Base-by-base conservation (phyloP, 2,113 vertebrate genomes). In the Periophthalmus modestus region DNA sequence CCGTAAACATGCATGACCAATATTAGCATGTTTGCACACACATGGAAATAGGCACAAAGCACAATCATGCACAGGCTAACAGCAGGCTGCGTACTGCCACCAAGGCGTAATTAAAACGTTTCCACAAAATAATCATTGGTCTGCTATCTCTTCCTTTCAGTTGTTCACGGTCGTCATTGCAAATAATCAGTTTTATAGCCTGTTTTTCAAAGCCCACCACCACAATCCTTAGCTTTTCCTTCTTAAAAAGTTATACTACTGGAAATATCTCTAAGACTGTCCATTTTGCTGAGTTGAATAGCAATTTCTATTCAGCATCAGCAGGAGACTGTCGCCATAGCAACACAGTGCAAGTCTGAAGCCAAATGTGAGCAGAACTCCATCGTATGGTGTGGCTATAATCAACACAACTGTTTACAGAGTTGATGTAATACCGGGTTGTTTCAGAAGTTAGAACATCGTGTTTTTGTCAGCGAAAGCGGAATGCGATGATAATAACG, bases 241-340 rank as follows among this genome's bases (percentile, higher is more conserved):
- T 10, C 5, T 52, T 10, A 18, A 52, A 52, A 52, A 52, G 16
- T 52, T 50, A n/a, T 55, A 21, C 2, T 9, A n/a, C 7, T 21
- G 7, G n/a, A 55, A 55, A 21, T n/a, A n/a, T 3, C n/a, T 52
- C 48, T n/a, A 7, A 9, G 18, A 19, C 50, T 52, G 48, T 4
- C 16, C 48, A 52, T 52, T 47, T 52, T 52, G 48, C 16, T 55
- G 52, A 55, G 19, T n/a, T n/a, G 52, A 55, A 55, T 55, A 55
- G 52, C 52, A 55, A 19, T n/a, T 80, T 58, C 23, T 72, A 54
- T 52, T 77, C 62, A 16, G 69, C 66, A 16, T 85, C 76, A 75
- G 74, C 68, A 46, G 82, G 77, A 82, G 15, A 0, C 33, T 43
- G 87, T 92, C 88, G 57, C 90, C 74, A 88, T 85, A 80, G 89